A percentile compares a stretch with the other conserved stretches of the same genome.
These are phyloP conservation scores for Bombylius major DNA, from an alignment of 2,888 invertebrate species.

Conservation along the genomic window DNA sequence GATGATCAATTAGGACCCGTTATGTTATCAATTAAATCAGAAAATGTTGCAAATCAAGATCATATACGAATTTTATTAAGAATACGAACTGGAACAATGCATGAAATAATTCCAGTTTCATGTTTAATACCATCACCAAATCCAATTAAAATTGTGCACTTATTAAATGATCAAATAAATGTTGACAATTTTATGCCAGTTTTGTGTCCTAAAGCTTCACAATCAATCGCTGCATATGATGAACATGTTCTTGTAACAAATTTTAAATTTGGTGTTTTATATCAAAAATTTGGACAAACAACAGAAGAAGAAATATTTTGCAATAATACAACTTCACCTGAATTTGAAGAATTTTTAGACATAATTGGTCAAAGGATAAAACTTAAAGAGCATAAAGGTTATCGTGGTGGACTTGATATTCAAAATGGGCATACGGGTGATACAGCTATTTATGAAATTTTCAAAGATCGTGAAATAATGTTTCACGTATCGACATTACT, in stretches of 20 bases:
- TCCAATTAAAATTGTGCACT: slow-evolving; percentile 78
- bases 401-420: slow-evolving; percentile 90
- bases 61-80: slow-evolving; percentile 80
- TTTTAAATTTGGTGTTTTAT: slow-evolving; percentile 96
- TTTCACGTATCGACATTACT: slow-evolving; percentile 95
- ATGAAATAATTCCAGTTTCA: slow-evolving; percentile 76
- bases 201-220: slow-evolving; percentile 75
- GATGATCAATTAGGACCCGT: slow-evolving; percentile 84
- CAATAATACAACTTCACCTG: slow-evolving; percentile 75
- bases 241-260: slow-evolving; percentile 92
- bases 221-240: slow-evolving; percentile 85
- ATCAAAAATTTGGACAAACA: slow-evolving; percentile 88
- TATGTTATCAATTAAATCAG: slow-evolving; percentile 84
- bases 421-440: slow-evolving; percentile 93
- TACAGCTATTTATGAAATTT: slow-evolving; percentile 86
- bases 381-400: slow-evolving; percentile 85
- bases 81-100: slow-evolving; percentile 76
- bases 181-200: slow-evolving; percentile 81
- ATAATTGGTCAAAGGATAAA: slow-evolving; percentile 80
- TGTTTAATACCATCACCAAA: slow-evolving; percentile 59
- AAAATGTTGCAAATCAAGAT: slow-evolving; percentile 81
- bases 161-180: slow-evolving; percentile 76
- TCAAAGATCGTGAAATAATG: slow-evolving; percentile 87
- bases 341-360: slow-evolving; percentile 87
- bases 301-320: slow-evolving; percentile 95